A percentile compares a stretch with the other conserved stretches of the same genome.
Evolutionary conservation across 30 jellyfish, hydroid and myxozoan species (phyloP).

Genomic region (Euphysa ruthae): DNA sequence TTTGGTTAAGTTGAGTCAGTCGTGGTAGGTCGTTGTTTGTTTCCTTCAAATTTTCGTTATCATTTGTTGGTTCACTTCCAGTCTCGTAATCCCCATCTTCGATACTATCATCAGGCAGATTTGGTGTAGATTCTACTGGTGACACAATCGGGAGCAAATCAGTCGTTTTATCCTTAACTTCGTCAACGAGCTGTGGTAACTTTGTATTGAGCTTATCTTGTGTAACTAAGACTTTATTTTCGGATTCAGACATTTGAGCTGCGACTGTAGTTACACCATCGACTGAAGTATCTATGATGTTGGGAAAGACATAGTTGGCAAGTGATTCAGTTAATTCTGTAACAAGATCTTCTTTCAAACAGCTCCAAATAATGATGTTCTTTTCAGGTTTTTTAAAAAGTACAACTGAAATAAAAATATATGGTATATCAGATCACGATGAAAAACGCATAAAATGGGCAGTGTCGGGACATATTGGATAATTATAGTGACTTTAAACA

Average conservation of each 20-base stretch:
- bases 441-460: too few species aligned
- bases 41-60: too few species aligned
- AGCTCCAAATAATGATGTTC: constrained; percentile 67
- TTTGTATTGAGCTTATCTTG: background rate
- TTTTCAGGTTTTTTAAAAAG: constrained; percentile 51
- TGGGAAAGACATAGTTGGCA: constrained; percentile 92
- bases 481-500: too few species aligned
- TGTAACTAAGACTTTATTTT: background rate
- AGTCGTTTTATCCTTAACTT: background rate
- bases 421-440: background rate
- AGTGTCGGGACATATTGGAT: too few species aligned
- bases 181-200: background rate
- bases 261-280: constrained; percentile 84
- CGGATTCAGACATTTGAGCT: constrained; percentile 14
- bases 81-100: constrained; percentile 1
- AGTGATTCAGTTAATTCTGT: constrained; percentile 86
- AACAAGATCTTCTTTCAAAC: constrained; percentile 86
- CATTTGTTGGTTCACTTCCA: too few species aligned
- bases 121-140: background rate
- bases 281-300: constrained; percentile 75
- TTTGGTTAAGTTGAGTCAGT: too few species aligned
- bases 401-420: constrained; percentile 27
- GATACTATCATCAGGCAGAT: constrained; percentile 3
- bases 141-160: background rate
- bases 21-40: too few species aligned